Percentiles rank a stretch among this genome's conserved stretches.
Conservation (phyloP, 2,113 vertebrate genomes). For the Thermophis baileyi region DNA sequence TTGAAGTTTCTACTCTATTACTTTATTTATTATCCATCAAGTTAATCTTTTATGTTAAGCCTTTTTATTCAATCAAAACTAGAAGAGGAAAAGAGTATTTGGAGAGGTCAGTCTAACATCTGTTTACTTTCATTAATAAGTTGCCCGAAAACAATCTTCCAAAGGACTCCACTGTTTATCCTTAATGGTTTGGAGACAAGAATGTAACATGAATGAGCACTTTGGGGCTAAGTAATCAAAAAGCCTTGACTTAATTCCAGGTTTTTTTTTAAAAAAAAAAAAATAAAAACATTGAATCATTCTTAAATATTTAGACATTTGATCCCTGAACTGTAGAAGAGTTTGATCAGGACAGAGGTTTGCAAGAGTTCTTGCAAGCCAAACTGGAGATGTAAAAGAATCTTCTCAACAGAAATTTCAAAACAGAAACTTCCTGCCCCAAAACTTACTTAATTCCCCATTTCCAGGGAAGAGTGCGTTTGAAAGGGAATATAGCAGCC, state of each 20-base stretch:
- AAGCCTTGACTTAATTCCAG: background rate
- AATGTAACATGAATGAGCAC: background rate
- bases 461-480: slow-evolving; percentile 15
- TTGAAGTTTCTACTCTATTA: background rate
- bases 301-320: background rate
- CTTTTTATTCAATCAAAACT: background rate
- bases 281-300: background rate
- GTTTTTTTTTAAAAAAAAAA: background rate
- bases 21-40: background rate
- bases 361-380: background rate
- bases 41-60: background rate
- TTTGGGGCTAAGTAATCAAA: background rate
- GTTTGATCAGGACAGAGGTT: background rate
- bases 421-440: background rate
- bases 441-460: background rate
- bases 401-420: background rate
- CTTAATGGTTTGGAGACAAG: background rate
- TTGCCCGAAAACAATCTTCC: background rate
- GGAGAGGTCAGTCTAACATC: background rate
- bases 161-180: slow-evolving; percentile 1
- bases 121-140: background rate
- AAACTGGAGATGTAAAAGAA: background rate
- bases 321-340: background rate
- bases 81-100: background rate
- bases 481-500: slow-evolving; percentile 22